Evolutionary conservation across 2,888 invertebrate species (phyloP), one percentile per base, ranked within the genome.

Genomic region (Dolomedes plantarius): DNA sequence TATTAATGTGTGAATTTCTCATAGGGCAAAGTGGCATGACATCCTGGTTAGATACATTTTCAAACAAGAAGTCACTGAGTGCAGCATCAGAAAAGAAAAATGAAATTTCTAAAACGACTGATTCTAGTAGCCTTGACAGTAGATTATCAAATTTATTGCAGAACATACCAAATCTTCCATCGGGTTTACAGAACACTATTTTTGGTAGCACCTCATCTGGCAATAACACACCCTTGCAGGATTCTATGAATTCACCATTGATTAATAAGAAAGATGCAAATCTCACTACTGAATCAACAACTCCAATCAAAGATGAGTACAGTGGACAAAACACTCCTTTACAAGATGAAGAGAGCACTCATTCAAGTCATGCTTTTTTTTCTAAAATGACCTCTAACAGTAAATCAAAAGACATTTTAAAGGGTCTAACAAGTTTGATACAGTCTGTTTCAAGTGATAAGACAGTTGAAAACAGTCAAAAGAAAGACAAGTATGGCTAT

Each of bases 61-160:
- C 80, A 27, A 56, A 19, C 6, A 87, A 86, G 36, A 79, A 73
- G 0, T 13, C 68, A 1, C 27, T 31, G n/a, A 56, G 56, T 19
- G 28, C 28, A 16, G 36, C 50, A 41, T 19, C 74, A 39, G 31
- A 50, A n/a, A 76, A 72, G 41, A 5, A 46, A 27, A 56, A 56
- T 16, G 72, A 73, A 62, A 9, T 27, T 2, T 64, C 73, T 19
- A 67, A 62, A 73, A 65, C 41, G 72, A 64, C 11, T 62, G 67
- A 86, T 27, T 36, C 85, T 2, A 89, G 89, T 39, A 89, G 89
- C 64, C 77, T 90, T 13, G 90, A 90, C 50, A 88, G 88, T 32
- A 77, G 90, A 16, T 72, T 90, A 11, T 89, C 89, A 11, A 89
- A 86, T 85, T 80, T 89, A 29, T 87, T 90, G 85, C 89, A 89